Percentiles rank a stretch among this genome's conserved stretches.
Conservation (phyloP, 2,888 invertebrate genomes). For the Metacarcinus magister region DNA sequence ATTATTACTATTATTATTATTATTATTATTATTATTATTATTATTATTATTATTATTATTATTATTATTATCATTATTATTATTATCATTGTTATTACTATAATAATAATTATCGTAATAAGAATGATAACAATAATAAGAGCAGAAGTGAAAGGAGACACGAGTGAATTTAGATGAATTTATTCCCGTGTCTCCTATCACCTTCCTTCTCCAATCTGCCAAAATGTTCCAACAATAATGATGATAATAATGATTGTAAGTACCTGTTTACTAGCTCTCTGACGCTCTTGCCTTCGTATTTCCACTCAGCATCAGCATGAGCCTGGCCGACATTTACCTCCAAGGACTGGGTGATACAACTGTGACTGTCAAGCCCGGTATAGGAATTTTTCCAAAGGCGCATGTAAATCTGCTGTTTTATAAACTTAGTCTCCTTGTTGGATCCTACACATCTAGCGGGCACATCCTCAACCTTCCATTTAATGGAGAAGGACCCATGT, state of each 20-base stretch:
- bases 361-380: background rate
- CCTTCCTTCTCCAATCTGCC: too few species aligned
- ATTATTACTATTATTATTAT: too few species aligned
- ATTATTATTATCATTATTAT: background rate
- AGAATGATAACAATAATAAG: too few species aligned
- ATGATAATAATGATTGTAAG: constrained; percentile 28
- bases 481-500: constrained; percentile 71
- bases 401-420: background rate
- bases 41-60: background rate
- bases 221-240: too few species aligned
- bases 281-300: background rate
- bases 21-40: background rate
- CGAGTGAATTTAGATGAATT: too few species aligned
- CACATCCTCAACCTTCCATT: constrained; percentile 68
- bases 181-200: too few species aligned
- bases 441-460: constrained; percentile 68
- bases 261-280: too few species aligned
- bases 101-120: background rate
- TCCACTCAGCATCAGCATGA: constrained; percentile 27
- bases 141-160: too few species aligned
- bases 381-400: background rate
- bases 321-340: constrained; percentile 23
- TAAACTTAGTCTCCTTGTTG: constrained; percentile 46
- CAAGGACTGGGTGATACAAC: constrained; percentile 1
- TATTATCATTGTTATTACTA: too few species aligned